Conservation (phyloP, 2,797 vertebrate species). For the Ctenosaura bakeri region DNA sequence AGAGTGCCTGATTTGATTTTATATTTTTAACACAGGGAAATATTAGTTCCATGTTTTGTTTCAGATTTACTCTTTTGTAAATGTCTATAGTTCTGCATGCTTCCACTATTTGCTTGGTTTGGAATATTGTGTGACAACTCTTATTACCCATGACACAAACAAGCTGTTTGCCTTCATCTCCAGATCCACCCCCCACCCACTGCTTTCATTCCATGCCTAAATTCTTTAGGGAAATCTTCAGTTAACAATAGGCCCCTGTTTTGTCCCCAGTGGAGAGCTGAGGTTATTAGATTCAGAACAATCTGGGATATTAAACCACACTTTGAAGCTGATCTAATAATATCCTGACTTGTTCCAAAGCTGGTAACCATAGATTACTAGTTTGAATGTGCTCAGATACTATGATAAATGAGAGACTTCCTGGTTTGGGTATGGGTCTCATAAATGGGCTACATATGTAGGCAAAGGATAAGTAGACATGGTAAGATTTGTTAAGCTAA, state of each 20-base stretch:
- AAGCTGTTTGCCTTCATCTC: neutral
- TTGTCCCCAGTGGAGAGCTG: neutral
- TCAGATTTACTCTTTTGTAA: neutral
- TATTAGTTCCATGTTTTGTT: neutral
- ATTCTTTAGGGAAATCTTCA: neutral
- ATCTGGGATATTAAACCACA: neutral
- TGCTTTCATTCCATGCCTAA: neutral
- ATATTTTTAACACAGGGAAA: neutral
- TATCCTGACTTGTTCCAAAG: neutral
- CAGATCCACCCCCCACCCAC: neutral
- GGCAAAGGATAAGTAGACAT: neutral
- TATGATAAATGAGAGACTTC: no score
- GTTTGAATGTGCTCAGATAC: neutral
- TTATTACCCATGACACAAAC: neutral
- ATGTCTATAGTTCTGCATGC: neutral
- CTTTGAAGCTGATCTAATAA: neutral
- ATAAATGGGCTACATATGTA: neutral
- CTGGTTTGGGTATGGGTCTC: neutral
- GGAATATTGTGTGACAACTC: neutral
- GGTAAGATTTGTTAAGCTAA: neutral
- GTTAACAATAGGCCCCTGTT: neutral
- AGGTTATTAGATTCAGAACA: neutral
- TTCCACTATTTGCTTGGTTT: neutral
- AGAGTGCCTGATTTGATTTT: neutral
- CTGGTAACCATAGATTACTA: neutral